Evolutionary conservation across 2,113 vertebrate genomes (phyloP).

Genomic region (Antechinus stuartii): DNA sequence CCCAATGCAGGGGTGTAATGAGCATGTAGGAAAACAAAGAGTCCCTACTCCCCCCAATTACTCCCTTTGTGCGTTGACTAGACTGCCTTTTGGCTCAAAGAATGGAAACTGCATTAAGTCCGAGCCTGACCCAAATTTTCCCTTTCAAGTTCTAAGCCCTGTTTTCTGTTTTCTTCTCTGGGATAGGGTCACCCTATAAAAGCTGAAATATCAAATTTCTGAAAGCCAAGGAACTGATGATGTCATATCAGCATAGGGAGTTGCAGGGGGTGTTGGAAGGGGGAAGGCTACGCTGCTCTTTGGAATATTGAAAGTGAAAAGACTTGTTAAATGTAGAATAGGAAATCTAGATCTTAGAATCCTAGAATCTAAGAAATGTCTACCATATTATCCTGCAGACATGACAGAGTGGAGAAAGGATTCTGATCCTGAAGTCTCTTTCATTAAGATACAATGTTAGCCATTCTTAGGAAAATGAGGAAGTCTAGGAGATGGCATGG

Average conservation of each 20-base stretch:
- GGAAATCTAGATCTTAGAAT: conserved; percentile 25
- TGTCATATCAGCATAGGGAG: conserved; percentile 16
- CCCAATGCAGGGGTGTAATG: neutral
- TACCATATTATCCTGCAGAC: neutral
- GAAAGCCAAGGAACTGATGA: conserved; percentile 65
- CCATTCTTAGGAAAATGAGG: neutral
- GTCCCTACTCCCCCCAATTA: neutral
- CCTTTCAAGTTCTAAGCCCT: conserved; percentile 54
- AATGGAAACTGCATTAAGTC: conserved; percentile 64
- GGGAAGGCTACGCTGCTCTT: neutral
- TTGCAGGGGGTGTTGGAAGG: neutral
- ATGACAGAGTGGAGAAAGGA: neutral
- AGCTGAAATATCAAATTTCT: conserved; percentile 26
- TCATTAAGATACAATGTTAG: neutral
- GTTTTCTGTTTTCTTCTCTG: conserved; percentile 66
- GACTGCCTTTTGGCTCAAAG: conserved; percentile 18
- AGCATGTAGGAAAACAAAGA: neutral
- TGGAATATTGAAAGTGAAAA: neutral
- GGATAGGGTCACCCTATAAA: conserved; percentile 45
- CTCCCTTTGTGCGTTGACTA: conserved; percentile 1
- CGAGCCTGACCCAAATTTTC: conserved; percentile 48
- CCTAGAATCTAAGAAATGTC: conserved; percentile 33
- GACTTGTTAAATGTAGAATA: conserved; percentile 25
- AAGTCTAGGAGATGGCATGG: neutral
- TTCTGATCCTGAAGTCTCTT: neutral